phyloP scores from a whole-genome alignment of 2,888 invertebrate species.

The Yponomeuta sedellus region DNA sequence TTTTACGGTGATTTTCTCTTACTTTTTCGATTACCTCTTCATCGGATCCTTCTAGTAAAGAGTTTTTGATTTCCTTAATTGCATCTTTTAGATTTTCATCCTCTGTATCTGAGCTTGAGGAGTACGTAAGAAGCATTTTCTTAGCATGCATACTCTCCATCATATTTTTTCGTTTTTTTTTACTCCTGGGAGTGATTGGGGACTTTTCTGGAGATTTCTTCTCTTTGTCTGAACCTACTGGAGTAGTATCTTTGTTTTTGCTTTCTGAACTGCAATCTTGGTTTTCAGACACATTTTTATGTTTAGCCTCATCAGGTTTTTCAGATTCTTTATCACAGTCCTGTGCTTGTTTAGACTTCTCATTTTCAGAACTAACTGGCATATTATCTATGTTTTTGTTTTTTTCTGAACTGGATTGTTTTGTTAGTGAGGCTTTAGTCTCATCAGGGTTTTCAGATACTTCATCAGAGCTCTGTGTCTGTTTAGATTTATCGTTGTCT shows the following conservation, averaged over 20 bases:
- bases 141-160: constrained; percentile 56
- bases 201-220: constrained; percentile 35
- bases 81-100: constrained; percentile 43
- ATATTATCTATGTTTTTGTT: not conserved
- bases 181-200: constrained; percentile 25
- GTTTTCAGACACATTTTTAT: not conserved
- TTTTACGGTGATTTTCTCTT: constrained; percentile 17
- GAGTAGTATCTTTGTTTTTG: not conserved
- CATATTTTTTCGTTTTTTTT: constrained; percentile 37
- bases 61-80: constrained; percentile 41
- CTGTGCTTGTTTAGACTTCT: constrained; percentile 25
- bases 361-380: constrained; percentile 20
- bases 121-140: constrained; percentile 47
- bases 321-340: not conserved
- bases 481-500: constrained; percentile 32
- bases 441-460: constrained; percentile 40
- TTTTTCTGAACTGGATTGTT: not conserved
- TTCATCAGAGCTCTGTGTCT: constrained; percentile 27
- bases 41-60: constrained; percentile 33
- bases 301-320: not conserved
- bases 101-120: constrained; percentile 59
- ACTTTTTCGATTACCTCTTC: constrained; percentile 30
- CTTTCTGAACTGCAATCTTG: not conserved
- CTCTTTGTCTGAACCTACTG: constrained; percentile 21
- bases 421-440: not conserved